A percentile compares a stretch with the other conserved stretches of the same genome.
Conservation (phyloP, 2,888 invertebrate species). For the Maniola hyperantus region DNA sequence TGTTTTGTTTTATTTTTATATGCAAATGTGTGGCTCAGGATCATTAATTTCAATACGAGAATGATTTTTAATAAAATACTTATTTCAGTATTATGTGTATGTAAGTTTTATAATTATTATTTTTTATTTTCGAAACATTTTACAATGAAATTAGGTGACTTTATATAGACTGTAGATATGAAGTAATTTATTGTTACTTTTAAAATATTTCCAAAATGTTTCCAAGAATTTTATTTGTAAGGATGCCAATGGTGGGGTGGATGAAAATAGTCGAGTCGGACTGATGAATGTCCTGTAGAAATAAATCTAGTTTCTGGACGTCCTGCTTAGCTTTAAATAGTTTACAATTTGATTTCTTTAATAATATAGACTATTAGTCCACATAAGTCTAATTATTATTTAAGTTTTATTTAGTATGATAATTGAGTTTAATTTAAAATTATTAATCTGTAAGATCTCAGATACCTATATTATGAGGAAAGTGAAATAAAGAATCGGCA, state of each 20-base stretch:
- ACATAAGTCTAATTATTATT: constrained; percentile 43
- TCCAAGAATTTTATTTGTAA: constrained; percentile 61
- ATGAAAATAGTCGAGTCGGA: constrained; percentile 48
- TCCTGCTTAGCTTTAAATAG: constrained; percentile 79
- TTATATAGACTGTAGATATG: constrained; percentile 74
- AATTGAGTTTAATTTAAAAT: constrained; percentile 36
- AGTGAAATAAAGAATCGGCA: constrained; percentile 33
- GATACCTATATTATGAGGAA: constrained; percentile 27
- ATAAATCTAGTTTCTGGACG: constrained; percentile 62
- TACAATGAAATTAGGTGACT: constrained; percentile 71
- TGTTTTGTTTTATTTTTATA: constrained; percentile 71
- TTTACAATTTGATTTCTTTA: constrained; percentile 54
- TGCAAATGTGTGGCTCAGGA: constrained; percentile 57
- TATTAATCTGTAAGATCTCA: constrained; percentile 37
- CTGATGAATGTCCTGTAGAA: constrained; percentile 49
- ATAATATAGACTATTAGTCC: constrained; percentile 43
- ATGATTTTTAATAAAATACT: constrained; percentile 63
- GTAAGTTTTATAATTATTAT: constrained; percentile 69
- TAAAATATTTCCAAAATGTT: constrained; percentile 76
- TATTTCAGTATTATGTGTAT: constrained; percentile 77
- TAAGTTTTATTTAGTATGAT: constrained; percentile 41
- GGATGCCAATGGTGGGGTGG: constrained; percentile 55
- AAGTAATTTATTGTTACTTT: constrained; percentile 80
- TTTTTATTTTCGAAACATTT: constrained; percentile 66
- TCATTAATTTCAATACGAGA: constrained; percentile 56